Percentiles rank a stretch among this genome's conserved stretches.
phyloP scores from a whole-genome alignment of 2,888 invertebrate genomes.

The Embidobia sp. region DNA sequence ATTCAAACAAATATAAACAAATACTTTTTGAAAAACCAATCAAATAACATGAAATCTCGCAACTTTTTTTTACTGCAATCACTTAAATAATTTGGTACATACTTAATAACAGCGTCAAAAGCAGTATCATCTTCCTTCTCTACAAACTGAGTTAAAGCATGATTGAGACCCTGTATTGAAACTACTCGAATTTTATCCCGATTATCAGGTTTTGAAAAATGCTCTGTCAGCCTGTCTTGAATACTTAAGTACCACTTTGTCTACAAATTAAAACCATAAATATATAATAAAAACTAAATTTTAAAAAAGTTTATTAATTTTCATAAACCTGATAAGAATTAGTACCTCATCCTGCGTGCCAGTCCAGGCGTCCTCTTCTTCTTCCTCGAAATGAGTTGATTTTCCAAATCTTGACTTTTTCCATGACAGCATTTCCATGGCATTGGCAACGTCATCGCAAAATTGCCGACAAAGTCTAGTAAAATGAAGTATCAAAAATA shows the following conservation, averaged over 20 bases:
- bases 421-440: conserved; percentile 49
- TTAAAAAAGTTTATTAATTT: background rate
- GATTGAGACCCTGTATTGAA: conserved; percentile 41
- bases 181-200: conserved; percentile 20
- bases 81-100: too few relatives aligned
- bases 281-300: background rate
- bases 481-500: background rate
- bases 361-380: conserved; percentile 45
- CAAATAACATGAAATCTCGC: too few relatives aligned
- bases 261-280: conserved; percentile 17
- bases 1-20: background rate
- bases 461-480: conserved; percentile 35
- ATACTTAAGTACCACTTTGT: conserved; percentile 42
- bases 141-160: conserved; percentile 39
- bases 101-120: conserved; percentile 37
- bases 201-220: conserved; percentile 17
- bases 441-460: conserved; percentile 32
- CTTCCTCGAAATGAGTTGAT: conserved; percentile 5
- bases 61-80: too few relatives aligned
- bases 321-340: too few relatives aligned
- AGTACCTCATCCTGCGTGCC: conserved; percentile 39
- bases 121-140: conserved; percentile 36
- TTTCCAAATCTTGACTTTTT: conserved; percentile 27
- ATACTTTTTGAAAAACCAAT: too few relatives aligned
- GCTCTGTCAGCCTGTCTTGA: conserved; percentile 19